Evolutionary conservation across 2,888 invertebrate genomes (phyloP).

Genomic region (Spilosoma lubricipeda): DNA sequence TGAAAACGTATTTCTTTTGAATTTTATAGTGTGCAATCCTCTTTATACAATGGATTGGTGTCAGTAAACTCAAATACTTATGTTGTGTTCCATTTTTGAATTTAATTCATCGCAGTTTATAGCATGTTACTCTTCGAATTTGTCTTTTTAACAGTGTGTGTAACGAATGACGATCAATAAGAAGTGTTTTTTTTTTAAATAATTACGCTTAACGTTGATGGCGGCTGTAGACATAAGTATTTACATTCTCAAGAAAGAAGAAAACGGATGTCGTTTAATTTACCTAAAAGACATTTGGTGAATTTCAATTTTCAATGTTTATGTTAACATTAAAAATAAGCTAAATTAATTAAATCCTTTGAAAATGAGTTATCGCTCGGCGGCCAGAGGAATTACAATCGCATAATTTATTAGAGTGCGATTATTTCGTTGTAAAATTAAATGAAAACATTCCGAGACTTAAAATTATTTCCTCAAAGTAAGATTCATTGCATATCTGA

Average conservation of each 20-base stretch:
- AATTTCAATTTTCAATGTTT: background rate
- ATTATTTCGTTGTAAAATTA: conserved; percentile 8
- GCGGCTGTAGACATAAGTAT: background rate
- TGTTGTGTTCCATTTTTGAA: conserved; percentile 22
- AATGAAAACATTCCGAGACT: conserved; percentile 9
- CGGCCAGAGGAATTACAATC: conserved; percentile 19
- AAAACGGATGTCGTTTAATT: background rate
- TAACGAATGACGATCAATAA: no score
- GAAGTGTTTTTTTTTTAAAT: background rate
- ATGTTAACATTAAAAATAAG: conserved; percentile 9
- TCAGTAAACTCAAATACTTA: conserved; percentile 18
- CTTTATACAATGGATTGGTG: conserved; percentile 16
- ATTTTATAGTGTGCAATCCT: conserved; percentile 43
- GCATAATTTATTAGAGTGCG: conserved; percentile 18
- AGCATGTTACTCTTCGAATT: no score
- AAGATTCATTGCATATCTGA: conserved; percentile 4
- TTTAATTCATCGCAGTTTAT: conserved; percentile 19
- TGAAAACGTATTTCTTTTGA: conserved; percentile 42
- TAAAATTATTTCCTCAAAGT: conserved; percentile 6
- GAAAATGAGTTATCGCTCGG: conserved; percentile 10
- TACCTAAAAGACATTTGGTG: background rate
- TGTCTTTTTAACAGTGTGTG: no score
- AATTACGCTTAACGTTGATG: background rate
- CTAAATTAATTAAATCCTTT: conserved; percentile 17
- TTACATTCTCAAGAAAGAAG: no score